phyloP scores from a whole-genome alignment of 1,140 invertebrate species.

The Bicyclus anynana region DNA sequence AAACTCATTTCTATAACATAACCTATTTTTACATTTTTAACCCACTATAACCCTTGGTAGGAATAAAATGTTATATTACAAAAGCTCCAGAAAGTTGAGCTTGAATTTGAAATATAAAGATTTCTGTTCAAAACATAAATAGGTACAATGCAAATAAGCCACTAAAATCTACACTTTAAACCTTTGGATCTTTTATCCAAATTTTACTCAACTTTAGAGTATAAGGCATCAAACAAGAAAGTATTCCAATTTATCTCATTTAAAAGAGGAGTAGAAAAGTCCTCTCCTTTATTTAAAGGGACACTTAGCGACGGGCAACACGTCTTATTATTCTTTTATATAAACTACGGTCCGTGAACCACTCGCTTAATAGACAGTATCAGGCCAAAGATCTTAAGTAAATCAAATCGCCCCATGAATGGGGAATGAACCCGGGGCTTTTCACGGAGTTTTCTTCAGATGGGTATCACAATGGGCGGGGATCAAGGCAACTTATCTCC shows the following conservation, averaged over 20 bases:
- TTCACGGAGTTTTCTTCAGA: slow-evolving; percentile 66
- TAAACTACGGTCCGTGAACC: slow-evolving; percentile 44
- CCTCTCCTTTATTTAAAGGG: slow-evolving; percentile 1
- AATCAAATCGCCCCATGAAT: slow-evolving; percentile 76
- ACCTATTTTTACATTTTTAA: no score
- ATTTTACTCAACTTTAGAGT: neutral
- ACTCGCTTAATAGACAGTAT: slow-evolving; percentile 72
- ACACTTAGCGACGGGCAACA: slow-evolving; percentile 11
- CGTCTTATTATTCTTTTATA: slow-evolving; percentile 46
- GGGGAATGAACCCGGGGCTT: slow-evolving; percentile 68
- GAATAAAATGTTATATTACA: no score
- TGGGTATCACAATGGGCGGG: slow-evolving; percentile 70
- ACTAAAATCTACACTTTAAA: no score
- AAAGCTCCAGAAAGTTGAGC: no score
- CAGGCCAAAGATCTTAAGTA: slow-evolving; percentile 72
- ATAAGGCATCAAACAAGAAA: neutral
- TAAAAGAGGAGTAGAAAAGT: neutral
- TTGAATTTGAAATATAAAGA: no score
- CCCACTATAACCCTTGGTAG: no score
- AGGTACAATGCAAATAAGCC: no score
- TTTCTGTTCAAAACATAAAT: no score
- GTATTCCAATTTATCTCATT: neutral
- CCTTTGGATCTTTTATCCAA: neutral
- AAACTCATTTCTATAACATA: no score
- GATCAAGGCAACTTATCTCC: slow-evolving; percentile 69